A percentile compares a stretch with the other conserved stretches of the same genome.
phyloP scores from a whole-genome alignment of 2,888 invertebrate species.

The Pristionchus mayeri region DNA sequence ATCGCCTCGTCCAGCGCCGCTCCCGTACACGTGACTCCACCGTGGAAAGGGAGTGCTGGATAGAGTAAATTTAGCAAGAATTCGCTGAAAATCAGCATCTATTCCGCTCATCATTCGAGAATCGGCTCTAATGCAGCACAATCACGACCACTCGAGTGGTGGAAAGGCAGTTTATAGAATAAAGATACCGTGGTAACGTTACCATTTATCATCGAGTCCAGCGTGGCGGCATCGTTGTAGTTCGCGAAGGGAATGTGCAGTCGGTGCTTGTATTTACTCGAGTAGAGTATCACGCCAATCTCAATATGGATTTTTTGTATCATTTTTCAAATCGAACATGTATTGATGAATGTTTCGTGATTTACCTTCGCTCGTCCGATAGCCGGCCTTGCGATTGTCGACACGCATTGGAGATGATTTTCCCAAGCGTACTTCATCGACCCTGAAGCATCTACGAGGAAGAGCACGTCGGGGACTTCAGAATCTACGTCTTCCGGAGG shows the following conservation, averaged over 20 bases:
- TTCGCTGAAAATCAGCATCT: too few relatives aligned
- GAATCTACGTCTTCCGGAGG: neutral
- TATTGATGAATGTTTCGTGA: neutral
- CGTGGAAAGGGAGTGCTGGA: conserved; percentile 38
- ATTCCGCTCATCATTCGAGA: too few relatives aligned
- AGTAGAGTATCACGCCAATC: conserved; percentile 39
- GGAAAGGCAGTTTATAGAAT: too few relatives aligned
- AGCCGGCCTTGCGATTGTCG: neutral
- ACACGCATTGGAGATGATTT: neutral
- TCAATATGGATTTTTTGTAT: neutral
- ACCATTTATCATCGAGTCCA: conserved; percentile 40
- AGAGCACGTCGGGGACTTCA: neutral
- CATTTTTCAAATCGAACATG: neutral
- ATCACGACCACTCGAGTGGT: too few relatives aligned
- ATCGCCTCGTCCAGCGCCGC: conserved; percentile 7
- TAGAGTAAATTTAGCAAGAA: neutral
- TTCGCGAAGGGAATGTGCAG: conserved; percentile 1
- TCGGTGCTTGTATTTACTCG: conserved; percentile 34
- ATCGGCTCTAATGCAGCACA: too few relatives aligned
- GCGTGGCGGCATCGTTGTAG: neutral
- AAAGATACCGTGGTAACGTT: too few relatives aligned
- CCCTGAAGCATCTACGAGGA: conserved; percentile 42
- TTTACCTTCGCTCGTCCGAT: neutral
- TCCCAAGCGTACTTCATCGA: conserved; percentile 23
- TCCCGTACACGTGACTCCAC: conserved; percentile 38